phyloP scores from a whole-genome alignment of 2,888 invertebrate genomes.

The Aethes cnicana region DNA sequence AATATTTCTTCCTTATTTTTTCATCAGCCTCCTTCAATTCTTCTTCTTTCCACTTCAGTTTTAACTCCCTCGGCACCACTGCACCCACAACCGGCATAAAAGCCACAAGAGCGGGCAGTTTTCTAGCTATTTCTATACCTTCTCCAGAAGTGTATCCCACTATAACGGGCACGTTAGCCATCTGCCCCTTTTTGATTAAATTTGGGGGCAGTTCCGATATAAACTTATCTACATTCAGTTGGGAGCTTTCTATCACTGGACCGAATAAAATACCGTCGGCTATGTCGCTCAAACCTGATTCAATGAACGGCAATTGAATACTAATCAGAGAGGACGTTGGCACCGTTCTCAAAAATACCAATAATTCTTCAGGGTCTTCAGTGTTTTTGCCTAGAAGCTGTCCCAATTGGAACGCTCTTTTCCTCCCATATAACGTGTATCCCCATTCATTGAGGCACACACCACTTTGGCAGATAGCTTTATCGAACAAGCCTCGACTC shows the following conservation, averaged over 20 bases:
- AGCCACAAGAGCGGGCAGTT: slow-evolving; percentile 45
- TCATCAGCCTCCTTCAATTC: slow-evolving; percentile 48
- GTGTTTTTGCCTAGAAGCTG: slow-evolving; percentile 67
- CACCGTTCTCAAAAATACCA: slow-evolving; percentile 56
- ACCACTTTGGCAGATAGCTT: slow-evolving; percentile 78
- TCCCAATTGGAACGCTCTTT: slow-evolving; percentile 71
- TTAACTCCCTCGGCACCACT: slow-evolving; percentile 70
- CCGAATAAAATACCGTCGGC: slow-evolving; percentile 64
- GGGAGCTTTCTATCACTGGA: slow-evolving; percentile 67
- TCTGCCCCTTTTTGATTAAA: slow-evolving; percentile 52
- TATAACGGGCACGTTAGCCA: slow-evolving; percentile 65
- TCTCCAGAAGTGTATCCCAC: slow-evolving; percentile 72
- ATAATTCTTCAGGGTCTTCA: slow-evolving; percentile 57
- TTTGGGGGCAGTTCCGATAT: slow-evolving; percentile 54
- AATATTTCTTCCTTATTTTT: slow-evolving; percentile 64
- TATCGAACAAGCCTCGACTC: slow-evolving; percentile 68
- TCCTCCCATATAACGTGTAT: slow-evolving; percentile 57
- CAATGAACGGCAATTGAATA: slow-evolving; percentile 58
- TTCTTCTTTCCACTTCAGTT: slow-evolving; percentile 53
- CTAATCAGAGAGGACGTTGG: slow-evolving; percentile 60
- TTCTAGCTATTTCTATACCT: slow-evolving; percentile 69
- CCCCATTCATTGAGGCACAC: slow-evolving; percentile 73
- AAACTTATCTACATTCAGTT: slow-evolving; percentile 56
- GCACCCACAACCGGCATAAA: slow-evolving; percentile 51
- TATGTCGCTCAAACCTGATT: slow-evolving; percentile 52